Percentiles rank a stretch among this genome's conserved stretches.
Conservation (phyloP, 2,113 vertebrate species). For the Acrocephalus arundinaceus region DNA sequence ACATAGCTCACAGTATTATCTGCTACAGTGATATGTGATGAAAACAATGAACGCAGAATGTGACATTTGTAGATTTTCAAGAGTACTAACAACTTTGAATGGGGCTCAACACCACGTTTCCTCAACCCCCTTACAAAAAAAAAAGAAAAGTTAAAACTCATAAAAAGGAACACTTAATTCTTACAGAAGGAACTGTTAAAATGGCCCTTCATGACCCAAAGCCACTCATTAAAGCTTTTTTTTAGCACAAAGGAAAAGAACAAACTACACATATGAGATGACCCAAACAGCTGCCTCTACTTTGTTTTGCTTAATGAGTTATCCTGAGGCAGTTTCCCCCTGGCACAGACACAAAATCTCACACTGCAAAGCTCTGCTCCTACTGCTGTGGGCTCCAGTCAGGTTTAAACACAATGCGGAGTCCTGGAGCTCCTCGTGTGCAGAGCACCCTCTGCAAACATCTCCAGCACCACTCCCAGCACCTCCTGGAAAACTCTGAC, state of each 20-base stretch:
- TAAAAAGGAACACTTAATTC: not conserved
- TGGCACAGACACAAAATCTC: not conserved
- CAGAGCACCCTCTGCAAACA: not conserved
- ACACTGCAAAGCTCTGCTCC: rapidly evolving
- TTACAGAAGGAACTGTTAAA: not conserved
- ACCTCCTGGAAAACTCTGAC: not conserved
- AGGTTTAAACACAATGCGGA: not conserved
- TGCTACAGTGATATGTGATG: not conserved
- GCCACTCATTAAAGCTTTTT: not conserved
- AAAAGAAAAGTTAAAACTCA: not conserved
- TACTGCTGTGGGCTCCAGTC: not conserved
- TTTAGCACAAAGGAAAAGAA: not conserved
- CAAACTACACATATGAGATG: not conserved
- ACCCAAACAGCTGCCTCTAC: not conserved
- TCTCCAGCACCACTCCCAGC: not conserved
- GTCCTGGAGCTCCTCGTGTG: rapidly evolving
- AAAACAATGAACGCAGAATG: not conserved
- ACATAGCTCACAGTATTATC: not conserved
- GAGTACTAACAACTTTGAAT: not conserved
- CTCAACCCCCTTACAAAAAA: not conserved
- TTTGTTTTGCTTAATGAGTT: not conserved
- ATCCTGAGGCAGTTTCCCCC: not conserved
- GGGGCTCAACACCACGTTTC: rapidly evolving
- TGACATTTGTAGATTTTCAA: not conserved
- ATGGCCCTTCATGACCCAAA: not conserved